Base-by-base conservation (phyloP, 2,113 vertebrate genomes). In the Trichechus manatus region DNA sequence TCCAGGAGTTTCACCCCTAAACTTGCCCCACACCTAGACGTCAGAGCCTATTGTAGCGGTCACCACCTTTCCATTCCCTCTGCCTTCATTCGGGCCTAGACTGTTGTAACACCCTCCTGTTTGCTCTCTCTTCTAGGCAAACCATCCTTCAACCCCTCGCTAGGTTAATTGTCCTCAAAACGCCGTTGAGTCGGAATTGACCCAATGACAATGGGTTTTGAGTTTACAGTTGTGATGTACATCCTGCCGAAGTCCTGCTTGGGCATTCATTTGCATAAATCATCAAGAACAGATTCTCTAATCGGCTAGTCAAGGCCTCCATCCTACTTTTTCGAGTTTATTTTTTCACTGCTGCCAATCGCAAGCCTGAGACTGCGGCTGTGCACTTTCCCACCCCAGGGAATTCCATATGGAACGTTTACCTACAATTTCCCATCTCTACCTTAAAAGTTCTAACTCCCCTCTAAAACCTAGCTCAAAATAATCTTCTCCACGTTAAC, bases 261-360 rank as follows among this genome's bases (percentile, higher is more conserved):
- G 68, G 87, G 39, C 64, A 72, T 92, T 31, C 72, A 59, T 75
- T 84, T 74, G 64, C 85, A 87, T 70, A 68, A 96, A 5, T 66
- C 3, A 89, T 27, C 92, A 78, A 79, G 61, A 87, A 81, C 19
- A 53, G 63, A 92, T 75, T 44, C 44, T 6, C 25, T 84, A 27
- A 50, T 79, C 20, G 25, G 1, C 29, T 17, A 42, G 50, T 94
- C 15, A 75, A 80, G 77, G 31, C 29, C 63, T 92, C n/a, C 80
- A 50, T 29, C 50, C 59, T 50, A 20, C 50, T 42, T 91, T 68
- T 72, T 77, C 72, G 66, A 72, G 22, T 93, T 95, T 78, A 47
- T 83, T 96, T 80, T 74, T 91, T 80, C 66, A 80, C 63, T 83
- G 27, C 23, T 87, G 78, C 33, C 25, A 9, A 39, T 88, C 64